phyloP scores from a whole-genome alignment of 2,888 invertebrate species.

The Pasiphila rectangulata region DNA sequence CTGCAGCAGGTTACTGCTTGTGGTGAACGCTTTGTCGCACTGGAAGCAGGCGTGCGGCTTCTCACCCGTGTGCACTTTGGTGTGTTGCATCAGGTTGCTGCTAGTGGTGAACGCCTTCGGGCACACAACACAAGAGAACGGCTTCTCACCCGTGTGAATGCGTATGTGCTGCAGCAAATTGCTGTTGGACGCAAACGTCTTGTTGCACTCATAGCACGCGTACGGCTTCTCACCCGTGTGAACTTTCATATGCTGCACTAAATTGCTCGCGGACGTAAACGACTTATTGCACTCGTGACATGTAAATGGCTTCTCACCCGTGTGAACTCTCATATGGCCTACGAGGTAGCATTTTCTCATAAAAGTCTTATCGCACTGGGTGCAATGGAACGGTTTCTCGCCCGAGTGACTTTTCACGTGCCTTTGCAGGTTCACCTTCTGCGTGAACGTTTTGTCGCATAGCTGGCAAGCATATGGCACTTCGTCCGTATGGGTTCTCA shows the following conservation, averaged over 20 bases:
- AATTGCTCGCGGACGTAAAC: slow-evolving; percentile 11
- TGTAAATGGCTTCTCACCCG: slow-evolving; percentile 4
- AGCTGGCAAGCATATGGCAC: slow-evolving; percentile 1
- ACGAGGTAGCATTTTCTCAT: slow-evolving; percentile 8
- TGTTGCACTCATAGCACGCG: slow-evolving; percentile 8
- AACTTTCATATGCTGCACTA: slow-evolving; percentile 11
- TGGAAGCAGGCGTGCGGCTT: slow-evolving; percentile 14
- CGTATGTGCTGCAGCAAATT: slow-evolving; percentile 12
- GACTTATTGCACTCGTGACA: slow-evolving; percentile 9
- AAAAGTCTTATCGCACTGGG: slow-evolving; percentile 7
- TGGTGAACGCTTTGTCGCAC: slow-evolving; percentile 14
- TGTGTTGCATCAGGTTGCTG: slow-evolving; percentile 17
- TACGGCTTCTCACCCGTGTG: slow-evolving; percentile 10
- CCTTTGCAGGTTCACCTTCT: slow-evolving; percentile 9
- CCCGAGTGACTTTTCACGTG: slow-evolving; percentile 10
- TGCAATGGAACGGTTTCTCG: background rate
- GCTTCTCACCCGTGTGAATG: slow-evolving; percentile 13
- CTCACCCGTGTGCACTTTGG: slow-evolving; percentile 15
- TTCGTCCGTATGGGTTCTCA: background rate
- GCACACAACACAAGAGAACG: slow-evolving; percentile 5
- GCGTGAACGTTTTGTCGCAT: slow-evolving; percentile 6
- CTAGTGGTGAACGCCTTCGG: slow-evolving; percentile 10
- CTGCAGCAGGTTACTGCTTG: slow-evolving; percentile 12
- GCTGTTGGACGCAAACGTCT: slow-evolving; percentile 12
- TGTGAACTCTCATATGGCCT: slow-evolving; percentile 11